Percentiles rank a stretch among this genome's conserved stretches.
These are phyloP conservation scores for Buteo buteo DNA, from an alignment of 2,113 vertebrate species.

Conservation along the genomic window DNA sequence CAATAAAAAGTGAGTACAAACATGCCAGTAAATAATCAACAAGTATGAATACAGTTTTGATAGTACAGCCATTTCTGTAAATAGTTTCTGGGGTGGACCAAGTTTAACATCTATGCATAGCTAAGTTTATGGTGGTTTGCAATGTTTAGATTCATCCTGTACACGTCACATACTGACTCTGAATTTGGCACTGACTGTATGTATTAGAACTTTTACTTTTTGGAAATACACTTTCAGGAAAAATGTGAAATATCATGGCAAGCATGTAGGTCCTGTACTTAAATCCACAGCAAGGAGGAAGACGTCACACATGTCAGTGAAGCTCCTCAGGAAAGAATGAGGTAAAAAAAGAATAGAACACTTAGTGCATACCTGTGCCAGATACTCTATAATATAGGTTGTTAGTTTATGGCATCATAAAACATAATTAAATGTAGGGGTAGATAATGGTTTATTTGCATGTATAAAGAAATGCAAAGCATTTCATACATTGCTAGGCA, in stretches of 20 bases:
- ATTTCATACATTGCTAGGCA: background rate
- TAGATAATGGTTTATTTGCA: background rate
- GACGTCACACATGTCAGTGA: background rate
- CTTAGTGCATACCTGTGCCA: background rate
- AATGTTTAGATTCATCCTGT: background rate
- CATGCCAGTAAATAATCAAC: background rate
- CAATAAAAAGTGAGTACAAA: background rate
- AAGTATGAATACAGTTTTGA: background rate
- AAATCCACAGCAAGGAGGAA: background rate
- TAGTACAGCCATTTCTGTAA: background rate
- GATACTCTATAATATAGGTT: background rate
- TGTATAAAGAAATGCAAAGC: background rate
- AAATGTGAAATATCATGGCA: background rate
- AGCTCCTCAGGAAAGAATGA: background rate
- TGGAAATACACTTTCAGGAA: background rate
- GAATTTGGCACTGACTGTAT: background rate
- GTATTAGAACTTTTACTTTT: background rate
- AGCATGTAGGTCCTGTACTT: background rate
- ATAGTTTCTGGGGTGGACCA: background rate
- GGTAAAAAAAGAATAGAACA: background rate
- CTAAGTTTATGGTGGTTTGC: background rate
- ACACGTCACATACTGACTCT: background rate
- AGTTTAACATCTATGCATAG: background rate
- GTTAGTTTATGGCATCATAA: background rate
- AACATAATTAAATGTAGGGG: background rate